phyloP scores from a whole-genome alignment of 1,140 invertebrate species.

The Anagrus nilaparvatae region DNA sequence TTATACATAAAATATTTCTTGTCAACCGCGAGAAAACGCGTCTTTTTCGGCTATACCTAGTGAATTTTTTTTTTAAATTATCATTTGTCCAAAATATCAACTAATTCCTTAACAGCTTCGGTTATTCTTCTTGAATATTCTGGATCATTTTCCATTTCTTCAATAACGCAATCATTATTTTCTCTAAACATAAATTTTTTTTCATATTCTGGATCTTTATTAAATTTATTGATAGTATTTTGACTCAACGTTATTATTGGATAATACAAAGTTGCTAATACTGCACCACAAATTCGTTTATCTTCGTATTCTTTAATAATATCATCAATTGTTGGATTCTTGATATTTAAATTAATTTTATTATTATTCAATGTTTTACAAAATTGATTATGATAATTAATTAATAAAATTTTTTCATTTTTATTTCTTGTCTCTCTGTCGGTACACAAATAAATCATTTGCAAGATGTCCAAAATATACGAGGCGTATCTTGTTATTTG shows the following conservation, averaged over 20 bases:
- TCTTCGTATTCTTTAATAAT: neutral
- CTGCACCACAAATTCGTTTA: neutral
- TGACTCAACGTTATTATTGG: neutral
- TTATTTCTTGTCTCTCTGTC: neutral
- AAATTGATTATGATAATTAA: neutral
- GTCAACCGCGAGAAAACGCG: too few relatives aligned
- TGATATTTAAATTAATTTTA: too few relatives aligned
- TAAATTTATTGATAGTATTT: neutral
- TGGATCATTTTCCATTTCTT: neutral
- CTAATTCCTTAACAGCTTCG: neutral
- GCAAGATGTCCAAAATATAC: neutral
- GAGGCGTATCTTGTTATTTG: slow-evolving; percentile 8
- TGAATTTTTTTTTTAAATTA: neutral
- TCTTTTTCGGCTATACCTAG: too few relatives aligned
- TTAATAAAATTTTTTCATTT: neutral
- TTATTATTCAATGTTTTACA: neutral
- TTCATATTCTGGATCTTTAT: neutral
- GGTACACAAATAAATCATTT: slow-evolving; percentile 2
- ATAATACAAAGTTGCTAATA: neutral
- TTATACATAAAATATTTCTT: neutral
- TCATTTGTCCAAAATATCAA: slow-evolving; percentile 2
- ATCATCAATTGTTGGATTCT: neutral
- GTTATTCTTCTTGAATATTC: neutral
- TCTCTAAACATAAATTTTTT: neutral
- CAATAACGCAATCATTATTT: neutral